phyloP scores from a whole-genome alignment of 1,140 invertebrate species.

The Megalonaias nervosa region DNA sequence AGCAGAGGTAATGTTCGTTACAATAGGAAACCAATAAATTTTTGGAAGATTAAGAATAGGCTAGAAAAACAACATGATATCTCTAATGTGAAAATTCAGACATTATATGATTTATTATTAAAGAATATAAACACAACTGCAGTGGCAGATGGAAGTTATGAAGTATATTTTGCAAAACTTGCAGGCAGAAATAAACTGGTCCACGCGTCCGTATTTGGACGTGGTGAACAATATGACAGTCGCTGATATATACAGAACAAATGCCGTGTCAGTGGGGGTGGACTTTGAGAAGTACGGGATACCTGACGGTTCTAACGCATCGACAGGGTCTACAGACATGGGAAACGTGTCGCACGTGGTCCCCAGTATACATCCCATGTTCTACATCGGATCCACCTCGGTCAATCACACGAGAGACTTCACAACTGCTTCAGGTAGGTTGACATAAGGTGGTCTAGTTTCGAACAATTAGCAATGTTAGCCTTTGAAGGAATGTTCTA shows the following conservation, averaged over 20 bases:
- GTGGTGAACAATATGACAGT: constrained; percentile 11
- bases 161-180: not conserved
- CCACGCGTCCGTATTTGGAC: constrained; percentile 4
- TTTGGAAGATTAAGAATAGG: not conserved
- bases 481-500: no score
- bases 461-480: no score
- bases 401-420: constrained; percentile 60
- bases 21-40: constrained; percentile 21
- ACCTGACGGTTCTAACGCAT: not conserved
- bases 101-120: not conserved
- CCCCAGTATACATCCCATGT: constrained; percentile 65
- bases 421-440: constrained; percentile 44
- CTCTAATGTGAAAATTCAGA: not conserved
- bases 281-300: constrained; percentile 20
- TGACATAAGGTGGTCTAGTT: not conserved
- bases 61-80: not conserved
- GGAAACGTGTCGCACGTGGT: constrained; percentile 68
- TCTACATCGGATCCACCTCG: constrained; percentile 53
- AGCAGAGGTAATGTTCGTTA: no score
- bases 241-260: not conserved
- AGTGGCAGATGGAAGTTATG: no score
- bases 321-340: constrained; percentile 51
- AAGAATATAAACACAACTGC: no score
- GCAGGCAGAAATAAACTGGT: constrained; percentile 16
- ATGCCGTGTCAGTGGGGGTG: constrained; percentile 1